Evolutionary conservation across 2,888 invertebrate species (phyloP).

Genomic region (Troilus luridus): DNA sequence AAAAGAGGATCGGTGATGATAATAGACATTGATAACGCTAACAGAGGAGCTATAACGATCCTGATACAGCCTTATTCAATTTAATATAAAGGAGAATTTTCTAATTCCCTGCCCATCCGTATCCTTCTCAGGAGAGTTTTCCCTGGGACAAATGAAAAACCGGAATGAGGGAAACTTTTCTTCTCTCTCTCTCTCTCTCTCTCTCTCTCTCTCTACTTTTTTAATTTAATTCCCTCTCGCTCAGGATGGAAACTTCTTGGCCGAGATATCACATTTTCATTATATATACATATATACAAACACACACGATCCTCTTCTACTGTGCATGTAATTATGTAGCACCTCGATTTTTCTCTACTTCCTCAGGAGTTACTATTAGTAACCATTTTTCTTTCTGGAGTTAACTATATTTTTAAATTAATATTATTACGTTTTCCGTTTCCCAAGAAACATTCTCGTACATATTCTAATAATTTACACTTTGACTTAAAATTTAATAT

Average conservation of each 20-base stretch:
- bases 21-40: neutral
- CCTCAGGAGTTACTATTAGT: conserved; percentile 8
- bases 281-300: too few species aligned
- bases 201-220: conserved; percentile 2
- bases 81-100: neutral
- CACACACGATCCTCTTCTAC: neutral
- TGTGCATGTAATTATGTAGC: conserved; percentile 2
- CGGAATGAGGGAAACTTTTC: conserved; percentile 10
- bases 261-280: conserved; percentile 10
- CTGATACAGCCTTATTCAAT: neutral
- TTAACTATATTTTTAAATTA: neutral
- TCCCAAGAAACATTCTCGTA: neutral
- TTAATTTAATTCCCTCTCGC: neutral
- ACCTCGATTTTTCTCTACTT: neutral
- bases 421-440: neutral
- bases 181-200: neutral
- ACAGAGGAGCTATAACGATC: neutral
- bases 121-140: neutral
- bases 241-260: neutral
- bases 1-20: neutral
- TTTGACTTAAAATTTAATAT: neutral
- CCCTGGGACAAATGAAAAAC: conserved; percentile 36
- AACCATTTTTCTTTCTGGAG: neutral
- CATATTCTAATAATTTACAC: neutral
- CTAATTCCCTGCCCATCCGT: conserved; percentile 20